Evolutionary conservation across 2,888 invertebrate genomes (phyloP).

Genomic region (Nomada fucata): DNA sequence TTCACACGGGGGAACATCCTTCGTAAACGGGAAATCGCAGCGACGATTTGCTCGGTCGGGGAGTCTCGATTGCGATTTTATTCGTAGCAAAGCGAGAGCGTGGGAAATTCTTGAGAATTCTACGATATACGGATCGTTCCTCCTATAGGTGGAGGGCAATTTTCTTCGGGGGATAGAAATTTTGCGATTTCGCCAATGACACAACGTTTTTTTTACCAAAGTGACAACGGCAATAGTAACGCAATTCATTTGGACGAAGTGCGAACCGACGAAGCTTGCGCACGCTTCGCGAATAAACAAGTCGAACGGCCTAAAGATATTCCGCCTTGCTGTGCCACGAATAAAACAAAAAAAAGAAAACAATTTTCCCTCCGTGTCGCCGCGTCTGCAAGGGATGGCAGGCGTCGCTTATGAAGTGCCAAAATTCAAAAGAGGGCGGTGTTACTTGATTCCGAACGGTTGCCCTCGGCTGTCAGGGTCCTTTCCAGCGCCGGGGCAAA

Average conservation of each 20-base stretch:
- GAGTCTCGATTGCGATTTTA: neutral
- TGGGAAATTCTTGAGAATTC: neutral
- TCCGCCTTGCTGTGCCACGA: too few relatives aligned
- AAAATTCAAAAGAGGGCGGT: slow-evolving; percentile 55
- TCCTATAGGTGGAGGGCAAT: too few relatives aligned
- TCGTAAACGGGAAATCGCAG: neutral
- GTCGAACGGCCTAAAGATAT: neutral
- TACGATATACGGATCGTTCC: too few relatives aligned
- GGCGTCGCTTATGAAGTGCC: slow-evolving; percentile 41
- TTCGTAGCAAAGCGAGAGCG: neutral
- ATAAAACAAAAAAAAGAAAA: neutral
- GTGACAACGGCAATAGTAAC: too few relatives aligned
- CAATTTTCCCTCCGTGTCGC: neutral
- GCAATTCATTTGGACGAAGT: too few relatives aligned
- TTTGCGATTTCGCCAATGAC: too few relatives aligned
- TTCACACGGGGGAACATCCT: slow-evolving; percentile 13
- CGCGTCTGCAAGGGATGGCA: neutral
- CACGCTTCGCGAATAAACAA: neutral
- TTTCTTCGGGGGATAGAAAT: too few relatives aligned
- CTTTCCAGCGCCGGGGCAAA: slow-evolving; percentile 36
- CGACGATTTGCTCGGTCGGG: neutral
- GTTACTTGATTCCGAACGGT: slow-evolving; percentile 71
- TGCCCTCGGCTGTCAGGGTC: slow-evolving; percentile 60
- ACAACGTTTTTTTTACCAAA: too few relatives aligned
- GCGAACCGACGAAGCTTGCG: too few relatives aligned